Percentiles rank a stretch among this genome's conserved stretches.
phyloP scores from a whole-genome alignment of 2,888 invertebrate genomes.

The Brenthis ino region DNA sequence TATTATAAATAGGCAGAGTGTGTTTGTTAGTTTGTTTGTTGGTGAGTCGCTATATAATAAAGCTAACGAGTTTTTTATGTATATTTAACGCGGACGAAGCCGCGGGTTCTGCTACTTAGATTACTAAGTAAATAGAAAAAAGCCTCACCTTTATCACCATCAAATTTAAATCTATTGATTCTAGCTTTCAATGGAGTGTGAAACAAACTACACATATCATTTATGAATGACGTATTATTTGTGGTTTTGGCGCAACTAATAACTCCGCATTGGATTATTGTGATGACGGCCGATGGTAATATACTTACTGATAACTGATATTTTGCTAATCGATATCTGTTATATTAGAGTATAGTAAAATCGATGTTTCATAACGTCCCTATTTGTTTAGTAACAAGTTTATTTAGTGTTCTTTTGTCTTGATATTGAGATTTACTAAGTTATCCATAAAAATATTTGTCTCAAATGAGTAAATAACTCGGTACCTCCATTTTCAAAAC shows the following conservation, averaged over 20 bases:
- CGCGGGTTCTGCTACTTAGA: no score
- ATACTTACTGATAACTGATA: slow-evolving; percentile 29
- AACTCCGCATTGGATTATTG: slow-evolving; percentile 55
- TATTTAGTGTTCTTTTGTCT: neutral
- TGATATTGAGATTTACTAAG: no score
- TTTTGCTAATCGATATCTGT: slow-evolving; percentile 18
- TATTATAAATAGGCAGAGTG: no score
- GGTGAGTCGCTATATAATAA: no score
- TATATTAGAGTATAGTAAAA: slow-evolving; percentile 15
- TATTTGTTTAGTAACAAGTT: neutral
- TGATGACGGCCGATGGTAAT: slow-evolving; percentile 52
- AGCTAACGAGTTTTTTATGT: no score
- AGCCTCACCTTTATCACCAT: neutral
- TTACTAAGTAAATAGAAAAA: no score
- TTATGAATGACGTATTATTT: slow-evolving; percentile 56
- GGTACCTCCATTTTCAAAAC: neutral
- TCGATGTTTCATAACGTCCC: neutral
- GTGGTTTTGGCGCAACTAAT: slow-evolving; percentile 42
- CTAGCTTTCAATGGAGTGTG: slow-evolving; percentile 20
- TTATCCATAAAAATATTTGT: no score
- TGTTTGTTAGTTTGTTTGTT: no score
- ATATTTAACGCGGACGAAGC: no score
- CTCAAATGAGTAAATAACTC: no score
- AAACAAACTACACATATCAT: slow-evolving; percentile 31
- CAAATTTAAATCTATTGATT: slow-evolving; percentile 1